Evolutionary conservation across 2,113 vertebrate species (phyloP), one percentile per base, ranked within the genome.

Genomic region (Megaleporinus macrocephalus): DNA sequence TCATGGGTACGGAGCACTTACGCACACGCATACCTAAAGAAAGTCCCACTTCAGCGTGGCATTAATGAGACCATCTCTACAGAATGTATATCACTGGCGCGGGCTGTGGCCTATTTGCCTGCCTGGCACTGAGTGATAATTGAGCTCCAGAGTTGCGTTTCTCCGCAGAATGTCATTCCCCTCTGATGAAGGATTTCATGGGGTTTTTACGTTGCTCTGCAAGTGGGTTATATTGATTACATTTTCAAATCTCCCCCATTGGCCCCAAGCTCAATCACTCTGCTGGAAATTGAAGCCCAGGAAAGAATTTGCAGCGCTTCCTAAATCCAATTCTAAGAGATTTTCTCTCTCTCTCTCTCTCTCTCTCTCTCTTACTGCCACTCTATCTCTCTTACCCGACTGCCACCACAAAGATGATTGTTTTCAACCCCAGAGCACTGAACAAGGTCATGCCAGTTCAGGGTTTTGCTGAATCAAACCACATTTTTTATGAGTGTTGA

Each of bases 1-100:
- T 99, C 98, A 0, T 98, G 98, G 98, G 98, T 98, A 94, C 93
- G 65, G 14, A 77, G 27, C n/a, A 61, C 57, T 10, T 6, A 26
- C 55, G n/a, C 55, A 57, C 55, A 57, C 20, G 14, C 55, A 57
- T 14, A 69, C 47, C 29, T 20, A 69, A 10, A 57, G 24, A 41
- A 24, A 36, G 47, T 26, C 53, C 20, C n/a, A 51, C 30, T 55
- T 78, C 33, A 79, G 27, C 29, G 33, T 66, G 30, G 3, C 13
- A 36, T 16, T 78, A 55, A 10, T 68, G 14, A 53, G 15, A 69
- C 26, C 5, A 70, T 24, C 20, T 41, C 13, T 70, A 24, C 1
- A 69, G 33, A 78, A 27, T 27, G 18, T 5, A 20, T n/a, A 27
- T 27, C 14, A 24, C 13, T 69, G 65, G 22, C 33, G 24, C 30